These are phyloP conservation scores for Chymomyza fuscimana DNA, from an alignment of 2,888 invertebrate genomes.

Conservation along the genomic window DNA sequence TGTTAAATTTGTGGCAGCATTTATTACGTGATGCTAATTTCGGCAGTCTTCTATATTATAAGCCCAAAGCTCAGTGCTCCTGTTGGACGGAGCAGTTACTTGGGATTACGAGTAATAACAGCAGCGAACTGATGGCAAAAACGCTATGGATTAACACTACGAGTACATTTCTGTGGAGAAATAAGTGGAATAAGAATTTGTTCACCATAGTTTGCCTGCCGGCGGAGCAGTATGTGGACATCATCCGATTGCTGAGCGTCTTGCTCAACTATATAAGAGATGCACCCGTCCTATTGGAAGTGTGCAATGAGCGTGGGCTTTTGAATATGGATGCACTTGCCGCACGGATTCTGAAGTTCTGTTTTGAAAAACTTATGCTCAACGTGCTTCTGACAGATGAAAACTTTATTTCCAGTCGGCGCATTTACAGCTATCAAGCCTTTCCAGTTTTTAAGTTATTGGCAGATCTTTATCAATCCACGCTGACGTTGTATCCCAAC, in stretches of 20 bases:
- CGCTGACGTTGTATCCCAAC: too few relatives aligned
- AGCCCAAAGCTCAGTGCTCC: not conserved
- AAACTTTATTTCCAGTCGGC: not conserved
- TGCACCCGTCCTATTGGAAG: not conserved
- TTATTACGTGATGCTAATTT: not conserved
- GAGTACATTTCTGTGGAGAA: not conserved
- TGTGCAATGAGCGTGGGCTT: not conserved
- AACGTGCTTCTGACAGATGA: not conserved
- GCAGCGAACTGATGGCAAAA: not conserved
- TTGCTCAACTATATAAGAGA: not conserved
- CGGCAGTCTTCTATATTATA: not conserved
- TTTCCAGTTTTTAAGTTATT: not conserved
- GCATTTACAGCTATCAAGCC: not conserved
- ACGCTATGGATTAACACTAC: not conserved
- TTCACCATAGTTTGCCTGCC: not conserved
- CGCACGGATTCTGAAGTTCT: not conserved
- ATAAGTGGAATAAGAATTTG: not conserved
- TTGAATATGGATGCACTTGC: not conserved
- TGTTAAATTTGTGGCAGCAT: not conserved
- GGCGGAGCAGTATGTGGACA: not conserved
- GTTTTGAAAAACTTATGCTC: not conserved
- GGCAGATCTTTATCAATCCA: too few relatives aligned
- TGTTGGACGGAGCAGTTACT: not conserved
- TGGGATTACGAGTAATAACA: not conserved
- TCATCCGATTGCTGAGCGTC: not conserved